Evolutionary conservation across 2,888 invertebrate species (phyloP), one percentile per base, ranked within the genome.

Genomic region (Sarcophaga variegata): DNA sequence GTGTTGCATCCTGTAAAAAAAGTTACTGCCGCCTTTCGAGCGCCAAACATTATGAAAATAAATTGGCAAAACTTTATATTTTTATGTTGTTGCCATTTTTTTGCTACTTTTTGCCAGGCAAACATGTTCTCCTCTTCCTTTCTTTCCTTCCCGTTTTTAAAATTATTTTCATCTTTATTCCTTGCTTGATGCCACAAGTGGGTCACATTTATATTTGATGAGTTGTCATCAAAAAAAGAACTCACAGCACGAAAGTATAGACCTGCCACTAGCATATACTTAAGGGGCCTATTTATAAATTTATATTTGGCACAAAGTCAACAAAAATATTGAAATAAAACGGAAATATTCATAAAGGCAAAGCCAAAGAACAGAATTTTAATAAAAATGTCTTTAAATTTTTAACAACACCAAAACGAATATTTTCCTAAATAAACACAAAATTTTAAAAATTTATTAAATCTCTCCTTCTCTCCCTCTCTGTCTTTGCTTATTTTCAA

Each of bases 181-280:
- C 60, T 66, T 37, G 37, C 54, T 81, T 87, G 74, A 78, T 83
- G 86, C 54, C 81, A 87, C 90, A 91, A 91, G 90, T 91, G 90
- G 92, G 92, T 91, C 91, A 91, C 91, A 91, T 91, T 90, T 88
- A 91, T 91, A 90, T 91, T 91, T 91, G 91, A 91, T 91, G 91
- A 91, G 90, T 88, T 91, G 91, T 91, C 91, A 91, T 91, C 86
- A 87, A 67, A 64, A 81, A 75, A 75, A 60, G 66, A 47, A 37
- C 66, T 66, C 25, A 64, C 37, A 66, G 20, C 37, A 37, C 37
- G 17, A 66, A 64, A 25, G 17, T 27, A 17, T 27, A 27, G 25
- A 66, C 17, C 8, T 66, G 27, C 17, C 5, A n/a, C 6, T 59
- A 59, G 14, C 12, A 66, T 3, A 27, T 17, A 66, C 27, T 59